phyloP scores from a whole-genome alignment of 2,797 vertebrate species.

The Diplodus sargus region DNA sequence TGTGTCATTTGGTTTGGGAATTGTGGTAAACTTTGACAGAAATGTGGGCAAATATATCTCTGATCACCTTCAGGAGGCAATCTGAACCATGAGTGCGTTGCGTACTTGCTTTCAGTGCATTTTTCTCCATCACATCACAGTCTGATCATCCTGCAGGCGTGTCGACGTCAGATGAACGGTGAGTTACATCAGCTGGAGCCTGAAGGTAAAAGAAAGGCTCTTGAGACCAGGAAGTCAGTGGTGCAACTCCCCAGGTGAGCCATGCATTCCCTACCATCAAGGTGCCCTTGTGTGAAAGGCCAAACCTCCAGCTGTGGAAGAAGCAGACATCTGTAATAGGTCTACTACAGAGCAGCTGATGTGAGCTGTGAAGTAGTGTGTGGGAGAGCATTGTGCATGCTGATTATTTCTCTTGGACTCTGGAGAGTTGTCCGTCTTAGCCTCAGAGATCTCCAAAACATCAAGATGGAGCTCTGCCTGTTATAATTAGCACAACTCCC shows the following conservation, averaged over 20 bases:
- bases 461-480: conserved; percentile 16
- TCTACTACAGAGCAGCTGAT: conserved; percentile 13
- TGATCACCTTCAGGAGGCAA: neutral
- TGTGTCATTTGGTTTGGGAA: neutral
- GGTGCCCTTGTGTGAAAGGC: conserved; percentile 33
- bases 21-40: neutral
- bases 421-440: conserved; percentile 22
- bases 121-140: conserved; percentile 6
- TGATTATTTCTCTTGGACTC: conserved; percentile 20
- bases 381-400: neutral
- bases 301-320: conserved; percentile 7
- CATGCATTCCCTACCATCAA: conserved; percentile 31
- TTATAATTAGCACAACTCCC: conserved; percentile 39
- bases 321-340: neutral
- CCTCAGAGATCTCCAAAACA: conserved; percentile 37
- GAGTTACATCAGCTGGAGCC: conserved; percentile 31
- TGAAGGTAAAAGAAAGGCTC: neutral
- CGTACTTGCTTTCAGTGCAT: neutral
- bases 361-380: conserved; percentile 20
- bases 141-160: conserved; percentile 15
- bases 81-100: too few relatives aligned
- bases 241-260: conserved; percentile 13
- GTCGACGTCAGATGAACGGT: conserved; percentile 24
- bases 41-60: neutral
- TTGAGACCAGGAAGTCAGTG: conserved; percentile 9